Percentiles rank a stretch among this genome's conserved stretches.
These are phyloP conservation scores for Apeltes quadracus DNA, from an alignment of 2,113 vertebrate species.

Conservation along the genomic window DNA sequence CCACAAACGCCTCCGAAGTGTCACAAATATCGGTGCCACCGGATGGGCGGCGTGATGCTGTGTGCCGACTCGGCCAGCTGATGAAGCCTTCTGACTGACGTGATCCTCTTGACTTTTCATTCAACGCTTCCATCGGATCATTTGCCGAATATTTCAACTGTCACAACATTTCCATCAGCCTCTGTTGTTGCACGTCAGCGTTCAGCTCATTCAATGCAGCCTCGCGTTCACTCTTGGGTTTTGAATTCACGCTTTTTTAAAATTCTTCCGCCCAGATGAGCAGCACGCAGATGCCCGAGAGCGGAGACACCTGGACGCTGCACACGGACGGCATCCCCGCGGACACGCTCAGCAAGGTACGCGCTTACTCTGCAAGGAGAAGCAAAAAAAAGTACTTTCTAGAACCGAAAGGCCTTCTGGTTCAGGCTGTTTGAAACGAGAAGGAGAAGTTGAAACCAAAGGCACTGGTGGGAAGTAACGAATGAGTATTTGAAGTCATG, in stretches of 20 bases:
- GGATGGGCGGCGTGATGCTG: too few relatives aligned
- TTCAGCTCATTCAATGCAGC: background rate
- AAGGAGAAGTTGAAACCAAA: background rate
- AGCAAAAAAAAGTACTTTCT: background rate
- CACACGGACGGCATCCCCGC: constrained; percentile 44
- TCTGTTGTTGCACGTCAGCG: background rate
- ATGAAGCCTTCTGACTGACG: too few relatives aligned
- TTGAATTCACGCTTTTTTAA: background rate
- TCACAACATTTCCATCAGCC: too few relatives aligned
- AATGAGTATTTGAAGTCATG: background rate
- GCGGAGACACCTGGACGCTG: background rate
- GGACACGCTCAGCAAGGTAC: constrained; percentile 41
- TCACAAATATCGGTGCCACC: background rate
- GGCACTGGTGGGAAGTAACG: background rate
- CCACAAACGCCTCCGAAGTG: background rate
- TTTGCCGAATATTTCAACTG: too few relatives aligned
- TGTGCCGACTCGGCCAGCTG: too few relatives aligned
- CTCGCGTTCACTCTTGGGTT: background rate
- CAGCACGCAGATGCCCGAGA: background rate
- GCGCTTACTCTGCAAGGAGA: too few relatives aligned
- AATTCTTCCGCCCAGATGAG: constrained; percentile 22
- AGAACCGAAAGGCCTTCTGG: background rate
- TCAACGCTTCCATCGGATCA: too few relatives aligned
- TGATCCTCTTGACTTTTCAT: too few relatives aligned
- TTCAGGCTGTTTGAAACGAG: background rate